Evolutionary conservation across 2,113 vertebrate genomes (phyloP).

Genomic region (Mus spicilegus): DNA sequence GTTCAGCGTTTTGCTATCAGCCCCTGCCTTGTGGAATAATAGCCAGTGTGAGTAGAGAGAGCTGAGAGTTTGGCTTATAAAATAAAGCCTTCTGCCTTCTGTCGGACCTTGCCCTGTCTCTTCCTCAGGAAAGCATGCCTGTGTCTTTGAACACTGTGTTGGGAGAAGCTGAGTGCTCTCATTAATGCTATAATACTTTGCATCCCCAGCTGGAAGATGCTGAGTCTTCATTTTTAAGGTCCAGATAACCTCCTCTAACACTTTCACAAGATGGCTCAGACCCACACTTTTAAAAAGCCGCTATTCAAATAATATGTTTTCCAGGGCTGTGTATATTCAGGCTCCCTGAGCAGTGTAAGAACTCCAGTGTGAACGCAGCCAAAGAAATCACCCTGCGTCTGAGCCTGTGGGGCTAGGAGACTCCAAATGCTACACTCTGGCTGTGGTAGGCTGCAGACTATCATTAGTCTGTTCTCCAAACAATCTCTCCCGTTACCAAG

Average conservation of each 20-base stretch:
- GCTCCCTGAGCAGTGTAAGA: too few relatives aligned
- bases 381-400: too few relatives aligned
- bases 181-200: not conserved
- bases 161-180: not conserved
- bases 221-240: not conserved
- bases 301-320: not conserved
- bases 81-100: not conserved
- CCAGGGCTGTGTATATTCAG: not conserved
- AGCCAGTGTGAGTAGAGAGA: not conserved
- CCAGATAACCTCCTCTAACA: not conserved
- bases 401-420: not conserved
- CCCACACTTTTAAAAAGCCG: not conserved
- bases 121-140: not conserved
- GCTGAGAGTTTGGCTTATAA: not conserved
- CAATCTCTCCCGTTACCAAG: fast-evolving
- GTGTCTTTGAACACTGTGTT: not conserved
- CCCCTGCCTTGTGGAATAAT: not conserved
- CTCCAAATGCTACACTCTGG: not conserved
- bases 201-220: not conserved
- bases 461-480: not conserved
- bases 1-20: conserved; percentile 42
- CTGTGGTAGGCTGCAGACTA: not conserved
- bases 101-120: not conserved
- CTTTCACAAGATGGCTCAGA: not conserved
- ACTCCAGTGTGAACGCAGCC: not conserved